These are phyloP conservation scores for Amorpha juglandis DNA, from an alignment of 2,888 invertebrate genomes.

Conservation along the genomic window DNA sequence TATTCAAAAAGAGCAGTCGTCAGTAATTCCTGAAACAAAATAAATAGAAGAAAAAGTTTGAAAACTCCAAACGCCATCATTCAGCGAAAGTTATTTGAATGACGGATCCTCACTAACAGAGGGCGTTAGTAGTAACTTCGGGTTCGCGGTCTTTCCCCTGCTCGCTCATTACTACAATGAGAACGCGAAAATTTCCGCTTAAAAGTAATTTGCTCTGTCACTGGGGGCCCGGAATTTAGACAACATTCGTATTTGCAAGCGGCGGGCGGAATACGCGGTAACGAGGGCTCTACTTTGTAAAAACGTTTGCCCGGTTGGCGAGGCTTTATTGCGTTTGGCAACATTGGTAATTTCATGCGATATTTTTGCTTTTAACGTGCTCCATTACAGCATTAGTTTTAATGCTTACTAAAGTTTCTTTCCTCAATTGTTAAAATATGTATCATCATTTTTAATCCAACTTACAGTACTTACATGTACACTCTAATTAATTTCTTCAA, in stretches of 20 bases:
- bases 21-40: not conserved
- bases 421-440: too few species aligned
- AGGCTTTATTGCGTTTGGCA: conserved; percentile 16
- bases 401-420: too few species aligned
- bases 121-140: conserved; percentile 57
- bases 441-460: too few species aligned
- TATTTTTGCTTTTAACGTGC: not conserved
- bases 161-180: conserved; percentile 71
- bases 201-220: conserved; percentile 79
- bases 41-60: not conserved
- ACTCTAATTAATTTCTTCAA: too few species aligned
- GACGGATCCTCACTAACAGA: conserved; percentile 21
- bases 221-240: conserved; percentile 55
- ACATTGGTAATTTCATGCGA: conserved; percentile 12
- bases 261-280: conserved; percentile 54
- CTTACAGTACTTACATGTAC: too few species aligned
- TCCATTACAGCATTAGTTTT: not conserved
- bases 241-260: conserved; percentile 65
- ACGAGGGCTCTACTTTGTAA: conserved; percentile 20
- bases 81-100: conserved; percentile 25
- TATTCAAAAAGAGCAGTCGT: not conserved
- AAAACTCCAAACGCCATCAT: conserved; percentile 14
- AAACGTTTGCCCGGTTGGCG: conserved; percentile 1
- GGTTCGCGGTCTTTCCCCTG: conserved; percentile 61
- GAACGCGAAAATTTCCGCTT: conserved; percentile 62